A percentile compares a stretch with the other conserved stretches of the same genome.
Evolutionary conservation across 2,797 vertebrate genomes (phyloP).

Genomic region (Thripadectes ignobilis): DNA sequence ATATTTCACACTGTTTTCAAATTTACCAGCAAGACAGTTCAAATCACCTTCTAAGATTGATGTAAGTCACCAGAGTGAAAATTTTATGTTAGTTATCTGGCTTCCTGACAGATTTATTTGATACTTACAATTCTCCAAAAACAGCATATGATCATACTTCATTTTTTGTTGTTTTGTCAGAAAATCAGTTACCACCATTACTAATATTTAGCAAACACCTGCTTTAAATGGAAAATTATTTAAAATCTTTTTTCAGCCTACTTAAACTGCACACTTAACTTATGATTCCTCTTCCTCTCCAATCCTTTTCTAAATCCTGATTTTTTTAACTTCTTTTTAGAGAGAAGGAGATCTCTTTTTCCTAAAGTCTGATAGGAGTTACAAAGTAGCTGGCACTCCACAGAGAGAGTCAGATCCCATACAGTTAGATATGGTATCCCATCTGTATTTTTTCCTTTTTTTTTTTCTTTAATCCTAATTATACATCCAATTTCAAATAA

Average conservation of each 20-base stretch:
- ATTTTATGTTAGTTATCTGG: neutral
- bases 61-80: neutral
- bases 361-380: neutral
- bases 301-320: neutral
- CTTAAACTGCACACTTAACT: neutral
- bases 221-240: neutral
- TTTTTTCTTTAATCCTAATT: neutral
- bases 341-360: neutral
- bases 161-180: neutral
- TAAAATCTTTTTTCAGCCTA: neutral
- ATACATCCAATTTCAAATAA: neutral
- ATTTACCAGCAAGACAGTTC: neutral
- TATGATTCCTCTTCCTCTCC: neutral
- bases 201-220: neutral
- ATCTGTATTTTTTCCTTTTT: neutral
- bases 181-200: neutral
- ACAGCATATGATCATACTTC: rapidly evolving
- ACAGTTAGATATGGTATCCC: neutral
- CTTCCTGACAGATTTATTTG: neutral
- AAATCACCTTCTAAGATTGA: neutral
- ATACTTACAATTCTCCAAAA: neutral
- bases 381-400: neutral
- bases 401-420: neutral
- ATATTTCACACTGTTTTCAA: neutral
- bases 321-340: neutral